Base-by-base conservation (phyloP, 2,888 invertebrate genomes). In the Cyclophora punctaria region DNA sequence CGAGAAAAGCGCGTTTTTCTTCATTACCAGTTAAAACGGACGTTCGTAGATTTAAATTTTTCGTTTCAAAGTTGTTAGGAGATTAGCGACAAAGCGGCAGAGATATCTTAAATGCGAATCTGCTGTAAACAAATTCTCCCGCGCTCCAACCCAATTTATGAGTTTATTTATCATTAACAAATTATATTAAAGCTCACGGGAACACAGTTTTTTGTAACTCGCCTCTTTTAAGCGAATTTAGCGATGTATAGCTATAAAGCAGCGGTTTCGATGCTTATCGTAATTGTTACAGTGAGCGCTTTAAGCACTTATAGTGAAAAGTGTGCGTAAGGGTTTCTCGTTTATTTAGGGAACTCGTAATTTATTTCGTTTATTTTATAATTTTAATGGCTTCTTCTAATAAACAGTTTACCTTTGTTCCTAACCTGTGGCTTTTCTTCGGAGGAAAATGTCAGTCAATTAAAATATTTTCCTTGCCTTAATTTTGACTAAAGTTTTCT, bases 131-230 rank as follows among this genome's bases (percentile, higher is more conserved):
- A 87, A 87, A 88, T 87, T 87, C 87, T 67, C 83, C 82, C 73
- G 75, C 80, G 76, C 83, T 73, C 67, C 67, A 64, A 52, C 67
- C 61, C 78, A 73, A 89, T 88, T 89, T 89, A 89, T 89, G 88
- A 81, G 89, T 88, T 89, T 89, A 89, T 89, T 88, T 89, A 89
- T 89, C 89, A 89, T 89, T 89, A 89, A 83, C 89, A 83, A 89
- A 89, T 89, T 89, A 89, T 88, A 89, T 88, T 83, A 84, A 85
- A 85, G 78, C 80, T 75, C 73, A 69, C 69, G 69, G 70, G 72
- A 69, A 75, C 71, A 78, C 78, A 71, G 68, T 80, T 83, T 85
- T 84, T 83, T 80, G 74, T 75, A 64, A 66, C 60, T 64, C 60
- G 62, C 72, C 72, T 74, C 67, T 77, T 73, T 73, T 66, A 55